Evolutionary conservation across 2,113 vertebrate genomes (phyloP), one percentile per base, ranked within the genome.

Genomic region (Siphamia tubifer): DNA sequence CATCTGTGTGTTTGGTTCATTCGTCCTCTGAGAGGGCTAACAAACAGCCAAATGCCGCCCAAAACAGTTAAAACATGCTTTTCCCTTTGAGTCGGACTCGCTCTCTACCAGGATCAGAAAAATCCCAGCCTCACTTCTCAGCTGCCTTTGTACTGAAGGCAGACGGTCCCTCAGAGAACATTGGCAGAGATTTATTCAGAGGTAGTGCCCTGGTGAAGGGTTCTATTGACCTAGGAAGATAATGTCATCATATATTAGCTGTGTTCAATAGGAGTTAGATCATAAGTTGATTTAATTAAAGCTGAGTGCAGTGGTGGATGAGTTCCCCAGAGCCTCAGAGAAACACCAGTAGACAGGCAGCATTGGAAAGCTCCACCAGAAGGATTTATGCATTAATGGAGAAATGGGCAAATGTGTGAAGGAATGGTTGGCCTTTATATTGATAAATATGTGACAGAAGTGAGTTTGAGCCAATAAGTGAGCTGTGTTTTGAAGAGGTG

Each of bases 211-310:
- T 27, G 21, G 53, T 40, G 68, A 74, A 62, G 70, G 74, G 8
- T 48, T 32, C 47, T 60, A 78, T 54, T 70, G 60, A 83, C 81
- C 78, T 42, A 52, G 64, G 54, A 52, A 48, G 81, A 73, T 82
- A 69, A 73, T 78, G 84, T 70, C 74, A 67, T 77, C 68, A 60
- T 47, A 51, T 21, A 68, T 73, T 57, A 73, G 38, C 38, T 25
- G 47, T 2, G 36, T 52, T 77, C 68, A 39, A 68, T 60, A 68
- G 56, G 70, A 81, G 47, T 68, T 16, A 56, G 52, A 75, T 75
- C 45, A 77, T 74, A 68, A 79, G 51, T 58, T 65, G 73, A 79
- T 73, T 55, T 82, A 58, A 84, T 85, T 68, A 73, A 81, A 74
- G 63, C 54, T 25, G 67, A 74, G 43, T 5, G 45, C 52, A 19